These are phyloP conservation scores for Stegostoma tigrinum DNA, from an alignment of 2,113 vertebrate species.

Conservation along the genomic window DNA sequence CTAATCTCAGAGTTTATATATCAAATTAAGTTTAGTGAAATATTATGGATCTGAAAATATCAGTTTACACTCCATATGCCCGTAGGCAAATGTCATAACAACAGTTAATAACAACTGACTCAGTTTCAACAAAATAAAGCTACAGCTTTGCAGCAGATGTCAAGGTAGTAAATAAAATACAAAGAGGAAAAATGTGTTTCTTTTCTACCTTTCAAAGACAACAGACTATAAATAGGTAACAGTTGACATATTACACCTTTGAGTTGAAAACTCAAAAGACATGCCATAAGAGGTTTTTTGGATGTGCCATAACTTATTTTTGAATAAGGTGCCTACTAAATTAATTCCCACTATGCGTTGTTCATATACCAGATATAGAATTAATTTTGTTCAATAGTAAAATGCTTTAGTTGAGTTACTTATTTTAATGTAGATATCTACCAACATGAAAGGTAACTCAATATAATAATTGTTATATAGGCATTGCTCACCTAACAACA, in stretches of 20 bases:
- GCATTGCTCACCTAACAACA: background rate
- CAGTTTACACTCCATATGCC: constrained; percentile 7
- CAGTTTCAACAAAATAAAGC: background rate
- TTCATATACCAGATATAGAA: background rate
- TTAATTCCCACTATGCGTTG: background rate
- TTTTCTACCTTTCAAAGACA: background rate
- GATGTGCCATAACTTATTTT: background rate
- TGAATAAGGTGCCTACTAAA: background rate
- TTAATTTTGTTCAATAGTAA: background rate
- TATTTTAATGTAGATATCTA: background rate
- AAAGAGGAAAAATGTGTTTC: background rate
- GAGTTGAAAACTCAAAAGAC: background rate
- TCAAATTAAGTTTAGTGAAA: constrained; percentile 14
- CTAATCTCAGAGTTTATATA: background rate
- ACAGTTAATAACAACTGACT: background rate
- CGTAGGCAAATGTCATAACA: constrained; percentile 1
- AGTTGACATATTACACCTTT: background rate
- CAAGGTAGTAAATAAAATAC: background rate
- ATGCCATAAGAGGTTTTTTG: too few relatives aligned
- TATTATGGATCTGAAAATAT: constrained; percentile 9
- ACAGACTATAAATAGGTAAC: background rate
- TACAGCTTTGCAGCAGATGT: constrained; percentile 4
- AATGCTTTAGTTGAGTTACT: background rate
- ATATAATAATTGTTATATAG: background rate
- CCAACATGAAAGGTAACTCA: background rate